Percentiles rank a stretch among this genome's conserved stretches.
Evolutionary conservation across 2,888 invertebrate species (phyloP).

Genomic region (Acanthosepion esculentum): DNA sequence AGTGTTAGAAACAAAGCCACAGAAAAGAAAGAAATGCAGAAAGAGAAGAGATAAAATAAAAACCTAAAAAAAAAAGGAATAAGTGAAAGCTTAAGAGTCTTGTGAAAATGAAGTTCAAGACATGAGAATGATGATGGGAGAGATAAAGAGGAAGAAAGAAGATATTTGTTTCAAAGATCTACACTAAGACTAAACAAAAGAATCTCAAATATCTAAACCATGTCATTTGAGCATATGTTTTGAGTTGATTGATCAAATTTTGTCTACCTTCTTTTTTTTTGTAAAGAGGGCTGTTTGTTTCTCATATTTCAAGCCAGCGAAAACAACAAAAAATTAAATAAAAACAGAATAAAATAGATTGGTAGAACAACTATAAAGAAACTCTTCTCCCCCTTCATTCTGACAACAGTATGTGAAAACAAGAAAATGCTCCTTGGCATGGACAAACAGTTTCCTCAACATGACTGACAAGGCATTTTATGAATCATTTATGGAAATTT

Average conservation of each 20-base stretch:
- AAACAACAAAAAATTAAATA: not conserved
- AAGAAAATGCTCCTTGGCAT: not conserved
- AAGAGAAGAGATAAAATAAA: not conserved
- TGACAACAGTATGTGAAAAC: not conserved
- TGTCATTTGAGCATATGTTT: too few species aligned
- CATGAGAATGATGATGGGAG: not conserved
- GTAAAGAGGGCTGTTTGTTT: not conserved
- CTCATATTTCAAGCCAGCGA: not conserved
- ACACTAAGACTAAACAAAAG: too few species aligned
- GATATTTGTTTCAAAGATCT: too few species aligned
- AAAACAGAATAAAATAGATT: not conserved
- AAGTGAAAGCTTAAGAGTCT: not conserved
- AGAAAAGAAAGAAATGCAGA: not conserved
- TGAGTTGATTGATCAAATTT: too few species aligned
- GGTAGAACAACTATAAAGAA: not conserved
- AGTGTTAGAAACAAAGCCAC: not conserved
- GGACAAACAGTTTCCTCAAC: not conserved
- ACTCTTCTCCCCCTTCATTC: not conserved
- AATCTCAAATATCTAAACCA: too few species aligned
- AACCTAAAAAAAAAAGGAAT: fast-evolving
- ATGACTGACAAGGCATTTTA: not conserved
- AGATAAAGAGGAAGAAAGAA: not conserved
- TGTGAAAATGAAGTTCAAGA: too few species aligned
- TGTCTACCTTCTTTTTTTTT: too few species aligned
- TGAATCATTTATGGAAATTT: not conserved